Base-by-base conservation (phyloP, 2,888 invertebrate species). In the Balanococcus diminutus region DNA sequence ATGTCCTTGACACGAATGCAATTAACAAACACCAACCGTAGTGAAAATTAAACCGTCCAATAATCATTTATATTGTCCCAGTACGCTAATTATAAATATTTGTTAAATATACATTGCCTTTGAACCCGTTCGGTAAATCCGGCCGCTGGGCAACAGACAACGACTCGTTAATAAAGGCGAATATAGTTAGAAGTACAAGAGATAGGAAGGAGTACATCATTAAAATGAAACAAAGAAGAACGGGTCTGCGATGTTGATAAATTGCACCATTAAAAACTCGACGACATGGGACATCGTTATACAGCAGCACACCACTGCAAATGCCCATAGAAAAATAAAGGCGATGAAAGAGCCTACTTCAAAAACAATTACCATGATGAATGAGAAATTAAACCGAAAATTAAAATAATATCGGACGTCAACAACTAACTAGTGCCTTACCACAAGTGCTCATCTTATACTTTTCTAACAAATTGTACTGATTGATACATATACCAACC, bases 241-340 rank as follows among this genome's bases (percentile, higher is more conserved):
- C 56, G 51, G 42, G 82, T 82, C 51, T 82, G 31, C 82, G 22
- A 31, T 79, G 82, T 56, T 82, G 82, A 82, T 82, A 82, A 82
- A 82, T 56, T 82, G 82, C 82, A 46, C 42, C 82, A 82, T 82
- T 82, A 82, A 82, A 82, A 82, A 82, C 82, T 82, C 82, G 82
- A 82, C 82, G 82, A 82, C 82, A 56, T 82, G 31, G 56, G 51
- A 82, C 56, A 82, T 82, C 82, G 82, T 82, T 82, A 82, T 82
- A 81, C 56, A 19, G 22, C 56, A 56, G 8, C 56, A 51, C 16
- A 16, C 9, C 31, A 16, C 72, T 72, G 31, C 72, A 72, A 72
- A 72, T 72, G 72, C 31, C 72, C 72, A 72, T 72, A 72, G 31
- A 28, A 72, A 72, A 32, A 72, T 72, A 31, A 72, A 72, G 72